Conservation (phyloP, 2,113 vertebrate species). For the Rhinolophus sinicus region DNA sequence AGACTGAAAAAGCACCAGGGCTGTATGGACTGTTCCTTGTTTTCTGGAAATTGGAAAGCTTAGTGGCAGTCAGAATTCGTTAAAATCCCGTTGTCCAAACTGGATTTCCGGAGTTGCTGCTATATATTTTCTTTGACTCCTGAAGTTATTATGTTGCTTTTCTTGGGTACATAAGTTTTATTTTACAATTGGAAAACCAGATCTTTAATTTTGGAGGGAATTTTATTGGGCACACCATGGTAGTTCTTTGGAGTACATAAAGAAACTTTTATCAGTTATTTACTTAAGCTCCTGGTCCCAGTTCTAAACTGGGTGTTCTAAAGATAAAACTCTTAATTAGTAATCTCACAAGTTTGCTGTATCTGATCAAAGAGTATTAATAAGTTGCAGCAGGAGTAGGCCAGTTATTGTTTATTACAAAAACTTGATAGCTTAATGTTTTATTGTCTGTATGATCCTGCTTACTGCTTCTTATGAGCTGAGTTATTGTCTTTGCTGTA, state of each 20-base stretch:
- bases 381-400: neutral
- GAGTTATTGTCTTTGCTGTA: neutral
- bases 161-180: neutral
- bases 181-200: conserved; percentile 12
- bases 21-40: neutral
- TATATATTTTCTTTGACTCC: neutral
- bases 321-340: neutral
- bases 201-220: conserved; percentile 41
- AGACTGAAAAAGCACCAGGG: neutral
- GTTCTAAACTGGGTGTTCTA: neutral
- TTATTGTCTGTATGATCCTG: neutral
- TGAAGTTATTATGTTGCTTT: neutral
- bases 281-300: neutral
- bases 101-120: neutral
- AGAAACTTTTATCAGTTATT: neutral
- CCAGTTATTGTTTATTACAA: neutral
- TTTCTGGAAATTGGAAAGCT: neutral
- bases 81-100: neutral
- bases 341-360: neutral
- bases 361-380: neutral
- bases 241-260: conserved; percentile 30
- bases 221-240: neutral
- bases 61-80: neutral
- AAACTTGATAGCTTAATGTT: neutral
- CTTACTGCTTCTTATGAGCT: neutral